Evolutionary conservation across 2,797 vertebrate species (phyloP).

Genomic region (Chiroxiphia lanceolata): DNA sequence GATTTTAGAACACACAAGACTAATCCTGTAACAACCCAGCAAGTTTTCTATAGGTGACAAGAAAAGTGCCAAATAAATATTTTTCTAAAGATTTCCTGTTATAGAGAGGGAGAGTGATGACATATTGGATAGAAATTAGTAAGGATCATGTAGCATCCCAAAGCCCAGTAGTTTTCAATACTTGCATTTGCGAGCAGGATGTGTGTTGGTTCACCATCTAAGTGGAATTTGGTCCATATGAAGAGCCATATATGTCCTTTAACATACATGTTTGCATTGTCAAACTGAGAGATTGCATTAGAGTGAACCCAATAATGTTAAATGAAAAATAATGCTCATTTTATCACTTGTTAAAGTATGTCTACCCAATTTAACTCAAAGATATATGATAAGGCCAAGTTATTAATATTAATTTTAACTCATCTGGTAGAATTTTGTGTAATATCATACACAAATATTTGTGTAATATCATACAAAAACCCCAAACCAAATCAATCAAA

Average conservation of each 20-base stretch:
- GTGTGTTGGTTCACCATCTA: rapidly evolving
- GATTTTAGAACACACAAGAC: background rate
- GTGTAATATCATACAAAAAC: background rate
- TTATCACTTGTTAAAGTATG: background rate
- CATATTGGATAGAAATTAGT: background rate
- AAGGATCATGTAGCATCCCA: background rate
- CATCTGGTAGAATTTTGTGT: background rate
- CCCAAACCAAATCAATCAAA: background rate
- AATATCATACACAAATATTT: too few relatives aligned
- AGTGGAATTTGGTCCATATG: background rate
- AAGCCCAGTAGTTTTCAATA: background rate
- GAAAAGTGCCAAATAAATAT: background rate
- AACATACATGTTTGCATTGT: background rate
- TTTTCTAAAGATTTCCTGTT: background rate
- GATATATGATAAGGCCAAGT: background rate
- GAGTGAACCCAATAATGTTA: background rate
- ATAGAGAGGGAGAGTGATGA: background rate
- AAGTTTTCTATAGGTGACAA: background rate
- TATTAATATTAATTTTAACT: background rate
- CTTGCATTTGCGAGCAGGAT: background rate
- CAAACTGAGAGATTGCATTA: background rate
- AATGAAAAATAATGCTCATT: background rate
- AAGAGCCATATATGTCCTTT: background rate
- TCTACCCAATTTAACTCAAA: background rate
- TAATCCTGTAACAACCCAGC: background rate